Evolutionary conservation across 2,888 invertebrate species (phyloP).

Genomic region (Cerastis rubricosa): DNA sequence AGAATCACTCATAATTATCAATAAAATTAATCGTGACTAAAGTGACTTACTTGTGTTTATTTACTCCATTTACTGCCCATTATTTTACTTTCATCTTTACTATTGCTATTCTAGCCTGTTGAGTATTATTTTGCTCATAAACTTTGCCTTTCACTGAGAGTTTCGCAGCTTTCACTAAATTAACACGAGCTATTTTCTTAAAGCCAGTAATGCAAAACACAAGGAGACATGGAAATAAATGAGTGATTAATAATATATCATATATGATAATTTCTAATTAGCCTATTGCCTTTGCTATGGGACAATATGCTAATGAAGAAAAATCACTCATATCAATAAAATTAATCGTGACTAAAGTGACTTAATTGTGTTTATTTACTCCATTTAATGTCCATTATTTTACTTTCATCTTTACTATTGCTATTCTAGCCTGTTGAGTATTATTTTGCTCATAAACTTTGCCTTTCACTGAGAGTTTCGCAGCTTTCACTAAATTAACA

Average conservation of each 20-base stretch:
- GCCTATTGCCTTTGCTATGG: no score
- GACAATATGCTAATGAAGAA: background rate
- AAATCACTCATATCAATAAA: no score
- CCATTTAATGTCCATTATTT: background rate
- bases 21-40: background rate
- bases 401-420: background rate
- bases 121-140: background rate
- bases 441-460: slow-evolving; percentile 1
- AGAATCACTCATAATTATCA: no score
- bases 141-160: background rate
- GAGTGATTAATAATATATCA: no score
- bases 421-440: background rate
- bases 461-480: background rate
- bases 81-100: background rate
- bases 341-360: background rate
- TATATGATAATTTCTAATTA: no score
- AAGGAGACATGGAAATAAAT: no score
- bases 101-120: background rate
- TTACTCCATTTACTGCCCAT: background rate
- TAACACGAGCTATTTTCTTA: background rate
- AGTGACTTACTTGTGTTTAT: background rate
- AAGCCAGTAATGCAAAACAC: background rate
- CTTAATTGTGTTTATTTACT: background rate
- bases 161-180: slow-evolving; percentile 2
- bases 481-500: slow-evolving; percentile 6